Conservation (phyloP, 2,797 vertebrate genomes). For the Platyrinchus mystaceus region DNA sequence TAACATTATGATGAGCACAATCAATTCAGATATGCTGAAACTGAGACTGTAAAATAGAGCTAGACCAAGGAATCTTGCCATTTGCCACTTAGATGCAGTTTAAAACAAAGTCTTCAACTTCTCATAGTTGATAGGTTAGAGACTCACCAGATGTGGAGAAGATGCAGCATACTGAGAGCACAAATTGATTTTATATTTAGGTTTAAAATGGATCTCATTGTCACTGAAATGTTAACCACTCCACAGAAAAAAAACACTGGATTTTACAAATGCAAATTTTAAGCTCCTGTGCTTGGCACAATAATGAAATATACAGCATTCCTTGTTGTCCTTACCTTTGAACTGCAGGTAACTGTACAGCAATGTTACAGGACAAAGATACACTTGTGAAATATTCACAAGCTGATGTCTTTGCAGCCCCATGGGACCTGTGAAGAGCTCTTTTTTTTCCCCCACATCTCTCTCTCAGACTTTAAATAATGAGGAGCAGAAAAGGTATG, state of each 20-base stretch:
- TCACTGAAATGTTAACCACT: not conserved
- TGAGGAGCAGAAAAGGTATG: conserved; percentile 65
- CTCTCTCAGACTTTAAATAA: conserved; percentile 73
- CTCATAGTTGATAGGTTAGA: conserved; percentile 19
- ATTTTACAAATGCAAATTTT: conserved; percentile 22
- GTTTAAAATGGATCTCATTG: not conserved
- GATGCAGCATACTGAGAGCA: not conserved
- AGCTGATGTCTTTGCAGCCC: conserved; percentile 64
- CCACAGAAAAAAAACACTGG: not conserved
- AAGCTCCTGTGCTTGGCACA: not conserved
- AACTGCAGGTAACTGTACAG: conserved; percentile 58
- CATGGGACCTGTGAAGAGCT: conserved; percentile 68
- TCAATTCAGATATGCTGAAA: not conserved
- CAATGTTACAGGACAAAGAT: conserved; percentile 59
- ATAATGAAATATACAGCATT: conserved; percentile 21
- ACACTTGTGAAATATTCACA: conserved; percentile 68
- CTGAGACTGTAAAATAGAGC: not conserved
- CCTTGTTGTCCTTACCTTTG: conserved; percentile 55
- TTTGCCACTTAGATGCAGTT: not conserved
- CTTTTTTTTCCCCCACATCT: conserved; percentile 38
- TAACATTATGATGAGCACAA: not conserved
- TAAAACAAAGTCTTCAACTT: conserved; percentile 25
- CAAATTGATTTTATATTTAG: not conserved
- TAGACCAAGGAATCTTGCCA: not conserved
- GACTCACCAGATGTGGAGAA: not conserved